Base-by-base conservation (phyloP, 2,888 invertebrate genomes). In the Drosophila suboccidentalis region DNA sequence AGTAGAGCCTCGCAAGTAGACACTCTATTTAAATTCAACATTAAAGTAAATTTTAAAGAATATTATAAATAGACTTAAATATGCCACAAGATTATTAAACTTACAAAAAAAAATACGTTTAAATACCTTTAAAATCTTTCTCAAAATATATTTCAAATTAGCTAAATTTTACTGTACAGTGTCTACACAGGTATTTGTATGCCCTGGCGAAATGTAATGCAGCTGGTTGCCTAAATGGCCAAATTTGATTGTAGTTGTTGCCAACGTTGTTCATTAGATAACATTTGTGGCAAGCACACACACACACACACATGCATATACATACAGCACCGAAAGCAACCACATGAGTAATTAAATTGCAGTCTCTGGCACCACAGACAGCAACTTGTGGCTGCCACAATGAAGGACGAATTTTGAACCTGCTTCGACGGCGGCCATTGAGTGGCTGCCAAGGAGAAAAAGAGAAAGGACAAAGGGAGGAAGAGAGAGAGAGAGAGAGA, bases 261-360 rank as follows among this genome's bases (percentile, higher is more conserved):
- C 15, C 26, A 38, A 50, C 34, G 54, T 32, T 47, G 29, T 17
- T 32, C 22, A 29, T 50, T 64, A 19, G 34, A 32, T 51, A 49
- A 75, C 57, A 58, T 72, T 73, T 62, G 74, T 53, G 62, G 74
- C 53, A 67, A 15, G 41, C 55, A 58, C 19, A 43, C 10, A 1
- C n/a, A 11, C 17, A 65, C 36, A 41, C 19, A 61, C 38, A 53
- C 43, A 49, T 19, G 49, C 34, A 49, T 4, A 34, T 19, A 44
- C 13, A 17, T 15, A 26, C 17, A 44, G 15, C 29, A 36, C 13
- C 17, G 22, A 58, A 51, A 11, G 60, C 80, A 66, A 68, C 72
- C 73, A 67, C 76, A 82, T 54, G 65, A 62, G 89, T 89, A 89
- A 89, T 89, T 89, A 90, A 89, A 90, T 89, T 89, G 78, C 75